Conservation (phyloP, 2,113 vertebrate genomes). For the Podarcis cretensis region DNA sequence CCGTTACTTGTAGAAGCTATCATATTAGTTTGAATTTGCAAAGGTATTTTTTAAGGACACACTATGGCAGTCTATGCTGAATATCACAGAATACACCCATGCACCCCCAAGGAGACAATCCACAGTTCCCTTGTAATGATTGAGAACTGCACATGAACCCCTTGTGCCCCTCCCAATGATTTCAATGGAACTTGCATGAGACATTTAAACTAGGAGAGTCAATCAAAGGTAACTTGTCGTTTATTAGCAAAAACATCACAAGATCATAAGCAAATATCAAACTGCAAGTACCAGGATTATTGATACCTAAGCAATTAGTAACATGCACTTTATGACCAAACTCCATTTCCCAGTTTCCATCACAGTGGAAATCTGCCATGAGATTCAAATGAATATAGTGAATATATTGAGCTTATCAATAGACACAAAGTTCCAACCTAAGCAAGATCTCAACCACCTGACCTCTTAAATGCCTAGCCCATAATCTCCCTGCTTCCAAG, state of each 20-base stretch:
- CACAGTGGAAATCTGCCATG: not conserved
- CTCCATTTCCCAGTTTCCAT: not conserved
- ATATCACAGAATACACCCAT: not conserved
- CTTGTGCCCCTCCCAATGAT: not conserved
- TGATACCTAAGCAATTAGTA: not conserved
- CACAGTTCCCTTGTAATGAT: not conserved
- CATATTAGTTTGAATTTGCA: conserved; percentile 52
- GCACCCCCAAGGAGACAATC: not conserved
- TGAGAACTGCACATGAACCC: not conserved
- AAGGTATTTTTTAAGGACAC: conserved; percentile 38
- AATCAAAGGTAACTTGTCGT: not conserved
- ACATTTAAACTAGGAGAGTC: not conserved
- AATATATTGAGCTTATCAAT: not conserved
- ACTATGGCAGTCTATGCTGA: conserved; percentile 36
- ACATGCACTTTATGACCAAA: not conserved
- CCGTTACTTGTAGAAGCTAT: conserved; percentile 48
- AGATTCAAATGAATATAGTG: not conserved
- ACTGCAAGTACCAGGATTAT: not conserved
- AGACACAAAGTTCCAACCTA: not conserved
- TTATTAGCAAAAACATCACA: not conserved
- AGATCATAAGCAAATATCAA: conserved; percentile 1
- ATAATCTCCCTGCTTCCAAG: not conserved
- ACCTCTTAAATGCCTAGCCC: not conserved
- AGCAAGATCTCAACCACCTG: not conserved
- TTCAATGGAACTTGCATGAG: not conserved